Percentiles rank a stretch among this genome's conserved stretches.
phyloP scores from a whole-genome alignment of 2,113 vertebrate genomes.

The Colinus virginianus region DNA sequence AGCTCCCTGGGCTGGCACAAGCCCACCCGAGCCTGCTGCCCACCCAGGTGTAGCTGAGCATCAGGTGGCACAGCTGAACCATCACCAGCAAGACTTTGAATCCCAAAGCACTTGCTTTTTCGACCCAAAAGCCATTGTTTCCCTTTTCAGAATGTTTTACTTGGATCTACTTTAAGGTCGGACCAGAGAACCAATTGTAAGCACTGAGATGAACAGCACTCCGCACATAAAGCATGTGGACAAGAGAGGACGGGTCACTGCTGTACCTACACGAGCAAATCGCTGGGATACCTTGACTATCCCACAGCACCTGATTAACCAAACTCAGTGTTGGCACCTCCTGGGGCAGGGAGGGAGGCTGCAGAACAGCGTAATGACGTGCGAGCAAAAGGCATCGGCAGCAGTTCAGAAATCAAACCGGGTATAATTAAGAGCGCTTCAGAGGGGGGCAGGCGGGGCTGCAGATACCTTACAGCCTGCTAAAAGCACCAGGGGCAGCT shows the following conservation, averaged over 20 bases:
- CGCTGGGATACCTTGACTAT: not conserved
- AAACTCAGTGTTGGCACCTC: not conserved
- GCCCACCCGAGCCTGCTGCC: not conserved
- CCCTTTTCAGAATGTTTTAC: not conserved
- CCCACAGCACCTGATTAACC: not conserved
- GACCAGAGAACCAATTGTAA: not conserved
- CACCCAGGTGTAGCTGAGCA: not conserved
- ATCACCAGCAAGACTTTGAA: not conserved
- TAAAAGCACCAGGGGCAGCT: not conserved
- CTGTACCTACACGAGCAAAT: no score
- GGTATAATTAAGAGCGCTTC: not conserved
- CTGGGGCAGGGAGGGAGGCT: not conserved
- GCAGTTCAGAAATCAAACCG: not conserved
- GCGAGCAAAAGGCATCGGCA: not conserved
- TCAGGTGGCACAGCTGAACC: not conserved
- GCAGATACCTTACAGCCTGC: no score
- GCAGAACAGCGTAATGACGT: accelerated
- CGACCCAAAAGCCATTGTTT: not conserved
- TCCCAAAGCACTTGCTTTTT: not conserved
- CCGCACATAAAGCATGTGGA: not conserved
- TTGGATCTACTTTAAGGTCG: not conserved
- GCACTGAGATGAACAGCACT: not conserved
- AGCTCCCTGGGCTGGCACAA: no score
- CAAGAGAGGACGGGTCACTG: no score
- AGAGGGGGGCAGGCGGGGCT: not conserved